Base-by-base conservation (phyloP, 2,888 invertebrate genomes). In the Rhimphoctona megacephalus region DNA sequence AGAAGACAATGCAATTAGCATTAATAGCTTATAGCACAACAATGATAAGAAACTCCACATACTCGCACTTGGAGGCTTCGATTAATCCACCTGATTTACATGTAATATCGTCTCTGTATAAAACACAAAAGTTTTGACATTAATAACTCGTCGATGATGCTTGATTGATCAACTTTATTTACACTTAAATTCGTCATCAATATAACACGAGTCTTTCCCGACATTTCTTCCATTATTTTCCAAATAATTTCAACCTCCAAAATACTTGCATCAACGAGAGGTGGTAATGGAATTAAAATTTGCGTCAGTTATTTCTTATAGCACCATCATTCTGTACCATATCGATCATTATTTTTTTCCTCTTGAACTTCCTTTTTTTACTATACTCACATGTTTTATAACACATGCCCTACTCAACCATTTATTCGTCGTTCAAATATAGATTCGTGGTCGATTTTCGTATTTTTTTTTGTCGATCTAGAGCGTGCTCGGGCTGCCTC, bases 401-500 rank as follows among this genome's bases (percentile, higher is more conserved):
- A 78, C 54, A 39, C 61, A 64, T 19, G 17, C 22, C 39, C 49
- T 36, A 22, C 52, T 57, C 17, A 30, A 43, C 69, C 54, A 54
- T 79, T 57, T 14, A 79, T 79, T 69, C n/a, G 17, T 79, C 39
- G 14, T 22, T 39, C 19, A 17, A 36, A 78, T 36, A 22, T 52
- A 17, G 67, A 33, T 52, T 17, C 25, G 5, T n/a, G 52, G 36
- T 67, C 36, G 30, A 19, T 52, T 22, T 39, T 61, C 36, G 22
- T 70, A 39, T 69, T 79, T 70, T 79, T 70, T 74, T 54, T 25
- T 5, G n/a, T n/a, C 33, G 67, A 36, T 52, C 22, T 46, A 49
- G 36, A 22, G 25, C n/a, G 11, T 19, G 30, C 46, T 70, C 22
- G 70, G 46, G 61, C n/a, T 49, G 64, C 64, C 61, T 36, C 61